Conservation (phyloP, 2,113 vertebrate species). For the Saccopteryx bilineata region DNA sequence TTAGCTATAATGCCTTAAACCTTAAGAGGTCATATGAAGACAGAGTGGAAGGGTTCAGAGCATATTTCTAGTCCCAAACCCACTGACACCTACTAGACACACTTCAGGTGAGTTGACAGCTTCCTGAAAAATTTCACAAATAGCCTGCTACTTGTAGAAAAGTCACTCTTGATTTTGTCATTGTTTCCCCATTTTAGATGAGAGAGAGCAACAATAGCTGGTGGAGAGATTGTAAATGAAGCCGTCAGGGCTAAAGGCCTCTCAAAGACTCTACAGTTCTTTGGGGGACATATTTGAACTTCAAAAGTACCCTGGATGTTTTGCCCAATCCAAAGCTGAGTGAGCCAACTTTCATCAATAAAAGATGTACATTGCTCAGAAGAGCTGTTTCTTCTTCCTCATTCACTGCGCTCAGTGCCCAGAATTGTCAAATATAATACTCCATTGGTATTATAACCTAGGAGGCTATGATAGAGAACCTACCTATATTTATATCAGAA, state of each 20-base stretch:
- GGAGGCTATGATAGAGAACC: not conserved
- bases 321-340: not conserved
- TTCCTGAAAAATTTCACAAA: not conserved
- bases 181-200: not conserved
- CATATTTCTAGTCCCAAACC: not conserved
- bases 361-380: not conserved
- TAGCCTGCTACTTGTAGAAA: not conserved
- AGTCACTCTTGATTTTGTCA: not conserved
- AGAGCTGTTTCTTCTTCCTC: not conserved
- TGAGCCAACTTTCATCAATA: not conserved
- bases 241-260: not conserved
- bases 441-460: not conserved
- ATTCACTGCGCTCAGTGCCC: not conserved
- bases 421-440: not conserved
- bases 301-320: not conserved
- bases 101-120: not conserved
- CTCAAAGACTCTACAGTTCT: not conserved
- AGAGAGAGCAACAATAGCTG: not conserved
- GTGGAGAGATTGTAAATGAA: not conserved
- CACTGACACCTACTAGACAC: not conserved
- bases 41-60: not conserved
- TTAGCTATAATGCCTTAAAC: not conserved
- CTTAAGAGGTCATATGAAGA: not conserved
- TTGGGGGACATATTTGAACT: not conserved
- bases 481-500: not conserved